Evolutionary conservation across 2,113 vertebrate species (phyloP).

Genomic region (Misgurnus mizolepis): DNA sequence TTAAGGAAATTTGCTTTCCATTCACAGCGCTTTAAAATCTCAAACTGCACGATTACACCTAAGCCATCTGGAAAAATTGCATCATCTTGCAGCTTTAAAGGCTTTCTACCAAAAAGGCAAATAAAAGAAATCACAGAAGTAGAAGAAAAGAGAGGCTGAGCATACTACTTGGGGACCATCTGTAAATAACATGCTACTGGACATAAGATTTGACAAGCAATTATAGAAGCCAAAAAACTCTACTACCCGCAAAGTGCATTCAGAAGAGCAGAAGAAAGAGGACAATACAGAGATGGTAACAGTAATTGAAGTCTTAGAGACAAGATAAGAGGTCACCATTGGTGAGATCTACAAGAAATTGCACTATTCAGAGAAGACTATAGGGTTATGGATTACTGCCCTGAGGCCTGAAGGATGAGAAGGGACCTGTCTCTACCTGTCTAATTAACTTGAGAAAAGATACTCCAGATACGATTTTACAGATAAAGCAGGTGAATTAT

Average conservation of each 20-base stretch:
- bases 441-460: constrained; percentile 27
- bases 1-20: constrained; percentile 7
- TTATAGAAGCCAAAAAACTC: constrained; percentile 47
- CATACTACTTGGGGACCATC: constrained; percentile 30
- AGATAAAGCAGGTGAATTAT: background rate
- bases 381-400: constrained; percentile 37
- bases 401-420: constrained; percentile 5
- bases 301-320: constrained; percentile 44
- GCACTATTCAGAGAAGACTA: constrained; percentile 12
- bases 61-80: constrained; percentile 10
- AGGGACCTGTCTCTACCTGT: constrained; percentile 1
- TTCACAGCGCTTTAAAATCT: background rate
- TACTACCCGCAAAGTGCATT: constrained; percentile 32
- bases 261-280: constrained; percentile 24
- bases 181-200: constrained; percentile 43
- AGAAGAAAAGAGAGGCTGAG: constrained; percentile 23
- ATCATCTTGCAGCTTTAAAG: constrained; percentile 14
- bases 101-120: background rate
- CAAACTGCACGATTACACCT: background rate
- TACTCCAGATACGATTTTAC: background rate
- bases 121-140: constrained; percentile 2
- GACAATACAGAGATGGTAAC: constrained; percentile 39
- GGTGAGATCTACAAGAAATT: constrained; percentile 24
- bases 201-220: constrained; percentile 57
- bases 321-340: constrained; percentile 15